Base-by-base conservation (phyloP, 2,113 vertebrate species). In the Rhinogobius similis region DNA sequence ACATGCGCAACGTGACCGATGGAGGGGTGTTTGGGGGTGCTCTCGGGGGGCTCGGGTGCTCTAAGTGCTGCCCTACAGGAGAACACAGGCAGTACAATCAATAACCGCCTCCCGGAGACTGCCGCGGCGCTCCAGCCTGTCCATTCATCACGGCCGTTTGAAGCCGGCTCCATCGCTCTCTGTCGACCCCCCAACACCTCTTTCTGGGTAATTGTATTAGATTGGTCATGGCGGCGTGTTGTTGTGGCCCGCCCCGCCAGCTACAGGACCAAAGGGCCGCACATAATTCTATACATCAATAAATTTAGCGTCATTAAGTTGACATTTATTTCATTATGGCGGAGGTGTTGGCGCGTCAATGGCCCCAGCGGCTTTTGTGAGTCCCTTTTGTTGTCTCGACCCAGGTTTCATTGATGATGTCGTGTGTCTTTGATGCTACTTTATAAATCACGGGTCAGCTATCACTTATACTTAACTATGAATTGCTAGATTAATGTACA, bases 171-270 rank as follows among this genome's bases (percentile, higher is more conserved):
- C 87, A 90, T 92, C 89, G 82, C 83, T 88, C 87, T 82, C 81
- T 77, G 79, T 84, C 86, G 70, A 62, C 72, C 76, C 82, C n/a
- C 65, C 70, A 75, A 85, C 89, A 90, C 87, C 83, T 84, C 80
- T 4, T 32, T 84, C 81, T 83, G 88, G 81, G 83, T 91, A 87
- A 91, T 92, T 91, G 87, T 83, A 78, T 91, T 88, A 88, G 73
- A 89, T 89, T 87, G 48, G 88, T 88, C 86, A 88, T 26, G 71
- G 85, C 81, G 79, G 68, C 24, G 52, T 39, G 26, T 73, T 81
- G 76, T 73, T 78, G 81, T 78, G 73, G 65, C 59, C 77, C 44
- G n/a, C 38, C 68, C 38, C 81, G 43, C 67, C 83, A 76, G 72
- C 68, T 78, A 38, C 38, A 2, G 76, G 76, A 41, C 79, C 68